Evolutionary conservation across 2,888 invertebrate genomes (phyloP).

Genomic region (Stegophylla sp.): DNA sequence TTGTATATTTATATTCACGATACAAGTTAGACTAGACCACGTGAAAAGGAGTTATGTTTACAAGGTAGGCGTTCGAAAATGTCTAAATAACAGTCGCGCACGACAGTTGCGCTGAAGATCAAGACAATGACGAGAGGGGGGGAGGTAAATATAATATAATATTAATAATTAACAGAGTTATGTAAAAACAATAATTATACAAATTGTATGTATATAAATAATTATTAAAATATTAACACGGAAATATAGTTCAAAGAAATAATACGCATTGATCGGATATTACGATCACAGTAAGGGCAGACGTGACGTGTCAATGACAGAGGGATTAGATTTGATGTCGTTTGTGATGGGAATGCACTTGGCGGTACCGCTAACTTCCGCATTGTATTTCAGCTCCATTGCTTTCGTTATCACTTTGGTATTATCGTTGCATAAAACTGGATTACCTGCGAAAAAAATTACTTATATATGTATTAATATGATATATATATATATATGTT

Average conservation of each 20-base stretch:
- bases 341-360: slow-evolving; percentile 42
- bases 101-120: not conserved
- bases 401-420: slow-evolving; percentile 68
- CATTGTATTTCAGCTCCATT: slow-evolving; percentile 60
- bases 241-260: slow-evolving; percentile 24
- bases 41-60: not conserved
- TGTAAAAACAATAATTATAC: slow-evolving; percentile 52
- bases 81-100: not conserved
- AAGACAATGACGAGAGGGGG: not conserved
- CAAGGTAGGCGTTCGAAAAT: not conserved
- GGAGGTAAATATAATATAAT: slow-evolving; percentile 19
- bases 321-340: slow-evolving; percentile 43
- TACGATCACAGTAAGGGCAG: slow-evolving; percentile 41
- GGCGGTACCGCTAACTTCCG: slow-evolving; percentile 59
- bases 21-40: slow-evolving; percentile 32
- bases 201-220: slow-evolving; percentile 31
- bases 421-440: slow-evolving; percentile 78
- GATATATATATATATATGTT: too few species aligned
- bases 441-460: slow-evolving; percentile 74
- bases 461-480: too few species aligned
- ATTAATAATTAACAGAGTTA: slow-evolving; percentile 44
- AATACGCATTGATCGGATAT: slow-evolving; percentile 40
- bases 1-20: not conserved
- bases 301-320: slow-evolving; percentile 30
- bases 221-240: slow-evolving; percentile 55